phyloP scores from a whole-genome alignment of 2,888 invertebrate species.

The Drosophila merina region DNA sequence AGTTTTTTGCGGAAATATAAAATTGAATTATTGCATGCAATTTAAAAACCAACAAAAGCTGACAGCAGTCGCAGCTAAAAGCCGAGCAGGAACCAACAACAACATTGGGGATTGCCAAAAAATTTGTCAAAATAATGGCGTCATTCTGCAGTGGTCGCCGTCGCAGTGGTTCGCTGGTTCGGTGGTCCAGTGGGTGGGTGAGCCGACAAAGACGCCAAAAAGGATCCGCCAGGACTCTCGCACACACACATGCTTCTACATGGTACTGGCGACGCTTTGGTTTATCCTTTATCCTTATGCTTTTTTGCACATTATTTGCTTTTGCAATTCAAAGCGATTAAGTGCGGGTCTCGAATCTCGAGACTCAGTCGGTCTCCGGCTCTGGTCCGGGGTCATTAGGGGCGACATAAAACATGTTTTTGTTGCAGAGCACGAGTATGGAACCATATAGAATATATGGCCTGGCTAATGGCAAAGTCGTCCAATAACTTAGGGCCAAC shows the following conservation, averaged over 20 bases:
- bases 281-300: slow-evolving; percentile 79
- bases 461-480: slow-evolving; percentile 74
- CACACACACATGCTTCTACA: slow-evolving; percentile 38
- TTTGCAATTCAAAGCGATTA: slow-evolving; percentile 80
- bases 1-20: slow-evolving; percentile 78
- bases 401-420: slow-evolving; percentile 78
- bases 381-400: slow-evolving; percentile 74
- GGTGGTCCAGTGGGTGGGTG: slow-evolving; percentile 40
- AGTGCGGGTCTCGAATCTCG: slow-evolving; percentile 57
- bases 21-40: slow-evolving; percentile 80
- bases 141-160: slow-evolving; percentile 75
- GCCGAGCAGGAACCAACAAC: slow-evolving; percentile 53
- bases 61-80: slow-evolving; percentile 71
- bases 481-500: slow-evolving; percentile 60
- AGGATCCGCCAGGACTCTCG: slow-evolving; percentile 64
- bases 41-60: slow-evolving; percentile 79
- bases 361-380: slow-evolving; percentile 16
- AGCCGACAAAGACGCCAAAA: slow-evolving; percentile 68
- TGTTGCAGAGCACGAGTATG: slow-evolving; percentile 72
- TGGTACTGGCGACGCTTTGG: slow-evolving; percentile 68
- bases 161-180: slow-evolving; percentile 26
- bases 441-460: slow-evolving; percentile 64
- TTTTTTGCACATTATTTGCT: slow-evolving; percentile 79
- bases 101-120: slow-evolving; percentile 73
- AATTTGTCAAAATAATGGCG: slow-evolving; percentile 82